Percentiles rank a stretch among this genome's conserved stretches.
Conservation (phyloP, 2,113 vertebrate species). For the Trochalopteron elliotii region DNA sequence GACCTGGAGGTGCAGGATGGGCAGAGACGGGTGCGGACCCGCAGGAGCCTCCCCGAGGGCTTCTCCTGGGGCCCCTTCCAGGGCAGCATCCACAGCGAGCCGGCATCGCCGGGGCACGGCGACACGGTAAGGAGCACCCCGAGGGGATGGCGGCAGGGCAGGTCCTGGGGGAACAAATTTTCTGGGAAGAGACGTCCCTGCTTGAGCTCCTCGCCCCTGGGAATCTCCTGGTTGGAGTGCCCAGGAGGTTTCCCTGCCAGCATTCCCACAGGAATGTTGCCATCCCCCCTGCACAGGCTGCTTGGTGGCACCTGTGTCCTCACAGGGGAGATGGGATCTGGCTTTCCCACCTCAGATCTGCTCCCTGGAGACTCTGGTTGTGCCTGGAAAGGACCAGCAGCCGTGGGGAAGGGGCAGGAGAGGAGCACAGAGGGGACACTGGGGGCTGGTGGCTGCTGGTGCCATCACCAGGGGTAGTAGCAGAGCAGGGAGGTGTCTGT, state of each 20-base stretch:
- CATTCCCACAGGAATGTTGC: accelerated
- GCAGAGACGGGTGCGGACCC: conserved; percentile 70
- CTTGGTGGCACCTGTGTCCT: background rate
- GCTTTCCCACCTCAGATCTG: background rate
- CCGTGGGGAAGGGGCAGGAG: background rate
- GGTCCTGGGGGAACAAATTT: accelerated
- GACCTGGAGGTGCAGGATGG: conserved; percentile 62
- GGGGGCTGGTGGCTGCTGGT: accelerated
- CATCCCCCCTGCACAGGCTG: background rate
- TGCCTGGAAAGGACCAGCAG: background rate
- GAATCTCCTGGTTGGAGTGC: background rate
- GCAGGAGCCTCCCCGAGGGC: conserved; percentile 71
- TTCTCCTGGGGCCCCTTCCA: conserved; percentile 87
- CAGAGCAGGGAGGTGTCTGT: background rate
- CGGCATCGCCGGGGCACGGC: background rate
- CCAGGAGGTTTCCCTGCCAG: background rate
- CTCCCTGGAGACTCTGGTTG: background rate
- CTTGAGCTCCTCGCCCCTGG: accelerated
- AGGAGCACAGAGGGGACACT: background rate
- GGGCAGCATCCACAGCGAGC: conserved; percentile 77
- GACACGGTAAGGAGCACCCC: conserved; percentile 67
- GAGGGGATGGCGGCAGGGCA: accelerated
- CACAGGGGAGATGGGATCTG: accelerated
- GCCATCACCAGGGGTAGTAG: accelerated
- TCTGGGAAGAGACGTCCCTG: too few species aligned